Evolutionary conservation across 1,140 invertebrate genomes (phyloP).

Genomic region (Maconellicoccus hirsutus): DNA sequence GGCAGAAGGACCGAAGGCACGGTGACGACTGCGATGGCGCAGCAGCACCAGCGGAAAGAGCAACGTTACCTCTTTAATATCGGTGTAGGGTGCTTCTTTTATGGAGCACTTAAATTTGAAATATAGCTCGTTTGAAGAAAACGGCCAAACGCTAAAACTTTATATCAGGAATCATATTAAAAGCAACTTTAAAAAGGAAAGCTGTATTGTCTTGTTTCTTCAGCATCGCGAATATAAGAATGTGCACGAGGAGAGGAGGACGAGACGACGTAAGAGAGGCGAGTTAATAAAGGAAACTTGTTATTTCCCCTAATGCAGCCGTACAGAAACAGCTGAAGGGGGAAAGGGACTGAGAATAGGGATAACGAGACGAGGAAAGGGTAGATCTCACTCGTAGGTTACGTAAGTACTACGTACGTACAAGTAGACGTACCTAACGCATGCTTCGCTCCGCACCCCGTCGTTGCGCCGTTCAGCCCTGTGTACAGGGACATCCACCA

Average conservation of each 20-base stretch:
- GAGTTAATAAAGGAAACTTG: constrained; percentile 4
- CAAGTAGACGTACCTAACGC: too few species aligned
- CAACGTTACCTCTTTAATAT: background rate
- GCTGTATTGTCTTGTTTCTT: constrained; percentile 8
- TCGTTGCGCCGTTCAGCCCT: too few species aligned
- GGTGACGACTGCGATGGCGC: too few species aligned
- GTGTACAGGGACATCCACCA: too few species aligned
- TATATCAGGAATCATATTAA: constrained; percentile 1
- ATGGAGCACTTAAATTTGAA: constrained; percentile 2
- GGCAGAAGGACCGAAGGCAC: too few species aligned
- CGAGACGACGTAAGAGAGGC: background rate
- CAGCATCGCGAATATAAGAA: background rate
- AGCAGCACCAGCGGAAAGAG: background rate
- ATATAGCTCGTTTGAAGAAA: constrained; percentile 9
- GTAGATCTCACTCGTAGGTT: background rate
- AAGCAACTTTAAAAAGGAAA: background rate
- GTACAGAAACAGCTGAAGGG: background rate
- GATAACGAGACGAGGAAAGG: background rate
- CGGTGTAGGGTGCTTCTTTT: constrained; percentile 2
- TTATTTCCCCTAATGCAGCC: background rate
- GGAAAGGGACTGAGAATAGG: background rate
- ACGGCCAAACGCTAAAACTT: constrained; percentile 7
- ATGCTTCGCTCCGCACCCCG: too few species aligned
- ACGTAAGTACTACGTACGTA: background rate
- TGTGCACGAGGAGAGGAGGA: too few species aligned